Base-by-base conservation (phyloP, 1,140 invertebrate species). In the Triops longicaudatus region DNA sequence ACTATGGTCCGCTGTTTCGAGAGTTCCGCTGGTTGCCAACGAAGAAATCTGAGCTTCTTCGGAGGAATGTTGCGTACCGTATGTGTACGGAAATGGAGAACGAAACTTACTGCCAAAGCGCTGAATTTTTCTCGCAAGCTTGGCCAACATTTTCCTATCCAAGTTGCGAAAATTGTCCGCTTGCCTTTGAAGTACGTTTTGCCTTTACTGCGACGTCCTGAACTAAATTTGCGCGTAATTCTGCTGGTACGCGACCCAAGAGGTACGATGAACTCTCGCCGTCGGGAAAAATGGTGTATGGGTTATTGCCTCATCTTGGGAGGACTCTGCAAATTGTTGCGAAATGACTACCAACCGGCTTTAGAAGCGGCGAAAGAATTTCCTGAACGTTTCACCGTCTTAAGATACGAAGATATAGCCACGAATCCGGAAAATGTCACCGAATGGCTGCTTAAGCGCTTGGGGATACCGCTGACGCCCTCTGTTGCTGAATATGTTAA, bases 211-310 rank as follows among this genome's bases (percentile, higher is more conserved):
- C 17, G 27, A 28, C 11, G 17, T 9, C 6, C 1, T 1, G 73
- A 28, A 41, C 27, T 73, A 5, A 28, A 41, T 27, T 12, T 37
- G 7, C 31, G 71, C 28, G 42, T 76, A 17, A n/a, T 76, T 1
- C 22, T 42, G n/a, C 74, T 76, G 12, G 74, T 76, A n/a, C 31
- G 74, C 3, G 74, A 76, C 42, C 74, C 74, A 22, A 17, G 74
- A 17, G 74, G 41, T 22, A 63, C 44, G 14, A 73, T 76, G 17
- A 14, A 37, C 10, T 76, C 74, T 10, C 31, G 74, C 14, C 26
- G 26, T 14, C 17, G 14, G 26, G 9, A 4, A 17, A 26, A 12
- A 1, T 76, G 74, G 74, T 43, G 44, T 11, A 63, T 22, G 22
- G 74, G 22, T 14, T 5, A 17, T 6, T 63, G 50, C 22, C 50